Base-by-base conservation (phyloP, 2,888 invertebrate species). In the Apantesis nais region DNA sequence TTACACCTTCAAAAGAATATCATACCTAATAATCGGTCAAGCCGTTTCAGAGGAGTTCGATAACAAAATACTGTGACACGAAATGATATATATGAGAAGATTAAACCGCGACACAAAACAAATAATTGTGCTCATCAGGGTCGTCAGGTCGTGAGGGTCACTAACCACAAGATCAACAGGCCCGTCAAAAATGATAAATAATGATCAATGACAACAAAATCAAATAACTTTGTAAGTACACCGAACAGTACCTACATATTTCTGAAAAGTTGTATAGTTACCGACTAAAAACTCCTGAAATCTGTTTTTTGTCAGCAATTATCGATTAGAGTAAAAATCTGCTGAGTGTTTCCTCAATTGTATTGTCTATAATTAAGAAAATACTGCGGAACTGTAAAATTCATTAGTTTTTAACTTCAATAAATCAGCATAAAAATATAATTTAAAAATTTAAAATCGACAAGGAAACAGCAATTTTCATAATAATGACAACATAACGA, bases 391-490 rank as follows among this genome's bases (percentile, higher is more conserved):
- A 72, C 62, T 66, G 68, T 62, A 66, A 61, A 72, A 66, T 14
- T 19, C 19, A 68, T 68, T 62, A 39, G 25, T 12, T 39, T 34
- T 65, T 25, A 16, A 44, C 25, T 55, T 62, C 62, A n/a, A 19
- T 62, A 66, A 62, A 72, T 68, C 68, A 68, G 22, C 72, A 66
- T 66, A 72, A 69, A 72, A 72, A 65, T 63, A 66, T 29, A 48
- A 72, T 69, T 72, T 69, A 34, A 62, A 39, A 58, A 29, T 60
- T 60, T 25, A 25, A 62, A 72, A 69, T 72, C 60, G 72, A 16
- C 66, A 52, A 68, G 31, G 69, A 67, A 72, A 66, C 63, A 66
- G 34, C 48, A 62, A 72, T 72, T 69, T 63, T 69, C 41, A 37
- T 66, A 58, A 73, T 70, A 65, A 70, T 73, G 39, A 63, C 63